Evolutionary conservation across 2,888 invertebrate genomes (phyloP), one percentile per base, ranked within the genome.

Genomic region (Leucozona laternaria): DNA sequence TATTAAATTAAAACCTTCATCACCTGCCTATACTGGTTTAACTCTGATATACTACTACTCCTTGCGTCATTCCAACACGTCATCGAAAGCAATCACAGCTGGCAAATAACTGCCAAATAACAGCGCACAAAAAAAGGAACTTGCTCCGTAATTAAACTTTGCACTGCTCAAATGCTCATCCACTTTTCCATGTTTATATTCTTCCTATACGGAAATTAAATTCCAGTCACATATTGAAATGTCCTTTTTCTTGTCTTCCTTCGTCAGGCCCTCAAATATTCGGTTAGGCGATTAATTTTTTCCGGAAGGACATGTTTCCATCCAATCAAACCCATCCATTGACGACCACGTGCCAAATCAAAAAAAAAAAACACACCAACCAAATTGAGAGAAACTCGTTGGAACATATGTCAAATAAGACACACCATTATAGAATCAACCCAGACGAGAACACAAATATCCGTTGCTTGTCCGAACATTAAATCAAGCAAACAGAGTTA

Each of bases 211-310:
- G 83, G 87, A 87, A 83, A 87, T 87, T 87, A 83, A 79, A 87
- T 87, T 87, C 87, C 50, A 83, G 87, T 87, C 87, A 87, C 87
- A 87, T 57, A 87, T 83, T 48, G 72, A 72, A 64, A 79, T 72
- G 76, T 87, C 79, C 76, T 71, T 79, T 79, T 62, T 43, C 28
- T 48, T 70, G 4, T 22, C 22, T 25, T 53, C 7, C 13, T 40
- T 58, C 58, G 37, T 55, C 45, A 15, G 15, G 31, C 55, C 72
- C 57, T 78, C 81, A 73, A 78, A 80, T 73, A 77, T 64, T 78
- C 70, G 62, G 58, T 43, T 55, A 68, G 34, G 78, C 86, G 73
- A 86, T 82, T 86, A 82, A 82, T 86, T 86, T 86, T 86, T 86
- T 82, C 82, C 86, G 82, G 78, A 82, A 78, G 78, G 57, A 79